Evolutionary conservation across 2,113 vertebrate species (phyloP).

Genomic region (Pelecanoides urinatrix): DNA sequence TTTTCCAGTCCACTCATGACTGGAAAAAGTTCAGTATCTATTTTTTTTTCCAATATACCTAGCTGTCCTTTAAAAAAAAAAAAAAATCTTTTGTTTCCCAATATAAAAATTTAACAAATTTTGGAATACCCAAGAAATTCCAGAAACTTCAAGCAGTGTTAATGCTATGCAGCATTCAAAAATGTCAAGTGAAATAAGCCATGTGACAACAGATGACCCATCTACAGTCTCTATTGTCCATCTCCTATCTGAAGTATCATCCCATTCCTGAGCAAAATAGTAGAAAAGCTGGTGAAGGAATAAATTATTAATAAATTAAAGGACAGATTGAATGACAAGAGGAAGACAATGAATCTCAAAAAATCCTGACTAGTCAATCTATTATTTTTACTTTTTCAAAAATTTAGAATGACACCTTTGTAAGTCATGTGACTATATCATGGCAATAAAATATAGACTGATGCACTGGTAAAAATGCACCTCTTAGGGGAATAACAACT

Average conservation of each 20-base stretch:
- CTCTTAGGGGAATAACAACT: background rate
- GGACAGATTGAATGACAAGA: background rate
- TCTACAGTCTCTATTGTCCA: too few relatives aligned
- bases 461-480: background rate
- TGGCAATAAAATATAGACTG: background rate
- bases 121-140: background rate
- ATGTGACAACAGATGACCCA: fast-evolving
- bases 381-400: background rate
- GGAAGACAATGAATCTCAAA: background rate
- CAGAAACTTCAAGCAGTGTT: background rate
- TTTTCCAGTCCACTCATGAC: background rate
- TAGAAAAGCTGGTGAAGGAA: background rate
- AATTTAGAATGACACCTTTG: background rate
- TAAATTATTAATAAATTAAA: background rate
- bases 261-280: background rate
- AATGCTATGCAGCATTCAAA: background rate
- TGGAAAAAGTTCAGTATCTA: background rate
- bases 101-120: background rate
- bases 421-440: background rate
- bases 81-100: fast-evolving
- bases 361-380: background rate
- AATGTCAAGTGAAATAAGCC: background rate
- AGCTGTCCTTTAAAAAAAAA: background rate
- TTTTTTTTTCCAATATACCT: background rate
- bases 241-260: background rate